Percentiles rank a stretch among this genome's conserved stretches.
These are phyloP conservation scores for Chalcosyrphus nemorum DNA, from an alignment of 2,888 invertebrate species.

Conservation along the genomic window DNA sequence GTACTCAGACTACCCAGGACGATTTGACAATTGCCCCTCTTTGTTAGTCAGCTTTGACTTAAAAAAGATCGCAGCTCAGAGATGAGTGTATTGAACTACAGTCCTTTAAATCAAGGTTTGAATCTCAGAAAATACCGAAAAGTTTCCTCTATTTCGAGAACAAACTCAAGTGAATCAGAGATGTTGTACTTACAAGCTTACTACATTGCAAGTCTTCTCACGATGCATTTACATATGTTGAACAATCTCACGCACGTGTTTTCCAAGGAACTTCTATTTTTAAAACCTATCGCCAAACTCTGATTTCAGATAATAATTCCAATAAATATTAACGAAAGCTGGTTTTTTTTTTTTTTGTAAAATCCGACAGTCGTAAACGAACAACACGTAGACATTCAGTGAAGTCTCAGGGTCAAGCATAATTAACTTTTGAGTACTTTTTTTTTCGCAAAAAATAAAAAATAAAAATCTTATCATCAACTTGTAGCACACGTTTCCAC, in stretches of 20 bases:
- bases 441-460: too few relatives aligned
- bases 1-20: too few relatives aligned
- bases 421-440: neutral
- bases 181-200: too few relatives aligned
- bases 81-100: too few relatives aligned
- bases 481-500: neutral
- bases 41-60: too few relatives aligned
- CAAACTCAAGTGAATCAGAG: too few relatives aligned
- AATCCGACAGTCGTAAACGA: neutral
- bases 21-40: too few relatives aligned
- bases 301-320: neutral
- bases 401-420: constrained; percentile 8
- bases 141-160: too few relatives aligned
- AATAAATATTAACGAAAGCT: neutral
- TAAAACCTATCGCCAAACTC: constrained; percentile 4
- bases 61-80: too few relatives aligned
- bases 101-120: too few relatives aligned
- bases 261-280: neutral
- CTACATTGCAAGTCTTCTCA: neutral
- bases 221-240: neutral
- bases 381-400: neutral
- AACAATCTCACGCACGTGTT: neutral
- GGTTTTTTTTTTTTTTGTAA: too few relatives aligned
- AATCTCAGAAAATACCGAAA: too few relatives aligned
- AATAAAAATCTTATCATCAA: constrained; percentile 14